Evolutionary conservation across 1,140 invertebrate species (phyloP), one percentile per base, ranked within the genome.

Genomic region (Polypedilum pembai): DNA sequence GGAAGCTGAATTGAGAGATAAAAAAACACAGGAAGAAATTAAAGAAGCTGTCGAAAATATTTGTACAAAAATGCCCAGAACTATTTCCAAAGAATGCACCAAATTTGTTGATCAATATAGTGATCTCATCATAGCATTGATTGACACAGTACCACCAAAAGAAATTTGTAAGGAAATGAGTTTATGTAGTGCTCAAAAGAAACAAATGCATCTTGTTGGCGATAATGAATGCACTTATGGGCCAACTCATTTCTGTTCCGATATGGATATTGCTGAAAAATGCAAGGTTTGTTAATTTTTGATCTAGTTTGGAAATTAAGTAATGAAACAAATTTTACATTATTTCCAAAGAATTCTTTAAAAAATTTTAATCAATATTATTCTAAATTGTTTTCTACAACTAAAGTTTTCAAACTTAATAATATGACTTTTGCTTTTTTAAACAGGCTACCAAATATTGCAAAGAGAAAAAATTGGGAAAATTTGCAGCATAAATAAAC

Each of bases 71-170:
- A 80, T 96, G 80, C 94, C 94, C 0, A 85, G 84, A 75, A 86
- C 87, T 0, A 79, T 93, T 0, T 81, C 82, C 8, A 77, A 83
- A 4, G 84, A 92, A 74, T 97, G 95, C 80, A 86, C 91, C 73
- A 78, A 87, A 45, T 95, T 96, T 80, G 87, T 97, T 4, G 83
- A 91, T 56, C 83, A 91, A 78, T 96, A 97, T 83, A 89, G 87
- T 3, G 87, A 92, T 76, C 79, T 88, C 0, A 85, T 96, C 20
- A 89, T 97, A 75, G 83, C 87, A 12, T 80, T 96, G 74, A 80
- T 97, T 8, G 83, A 87, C 15, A 83, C 90, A 76, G 77, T 95
- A 41, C 85, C 88, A 74, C 92, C 94, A 1, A 83, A 86, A 65
- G 83, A 89, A 80, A 84, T 96, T 72, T 96, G 95, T 82, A 80